A percentile compares a stretch with the other conserved stretches of the same genome.
Conservation (phyloP, 1,140 invertebrate species). For the Atta colombica region DNA sequence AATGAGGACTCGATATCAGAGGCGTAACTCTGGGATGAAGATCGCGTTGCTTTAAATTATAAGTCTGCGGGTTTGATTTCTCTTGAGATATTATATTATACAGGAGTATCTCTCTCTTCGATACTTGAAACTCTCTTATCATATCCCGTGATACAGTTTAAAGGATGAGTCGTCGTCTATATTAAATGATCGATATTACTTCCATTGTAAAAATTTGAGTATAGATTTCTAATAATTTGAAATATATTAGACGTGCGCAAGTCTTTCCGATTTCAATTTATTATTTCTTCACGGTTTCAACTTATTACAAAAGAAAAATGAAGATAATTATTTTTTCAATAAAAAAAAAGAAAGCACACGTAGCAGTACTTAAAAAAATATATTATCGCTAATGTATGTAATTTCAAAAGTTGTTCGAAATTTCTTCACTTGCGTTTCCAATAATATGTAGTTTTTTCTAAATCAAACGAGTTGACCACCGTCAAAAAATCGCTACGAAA, state of each 20-base stretch:
- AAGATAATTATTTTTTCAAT: not conserved
- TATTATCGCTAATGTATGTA: not conserved
- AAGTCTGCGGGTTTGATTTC: constrained; percentile 48
- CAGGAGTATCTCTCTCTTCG: not conserved
- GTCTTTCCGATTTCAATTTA: not conserved
- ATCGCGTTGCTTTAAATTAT: constrained; percentile 61
- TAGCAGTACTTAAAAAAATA: not conserved
- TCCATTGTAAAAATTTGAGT: not conserved
- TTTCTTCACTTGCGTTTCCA: not conserved
- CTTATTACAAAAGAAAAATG: not conserved
- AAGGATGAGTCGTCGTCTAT: not conserved
- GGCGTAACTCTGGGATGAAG: constrained; percentile 35
- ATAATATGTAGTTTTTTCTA: constrained; percentile 13
- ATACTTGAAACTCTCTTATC: not conserved
- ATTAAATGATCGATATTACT: not conserved
- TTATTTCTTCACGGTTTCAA: not conserved
- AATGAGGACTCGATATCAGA: constrained; percentile 58
- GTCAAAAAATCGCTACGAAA: constrained; percentile 41
- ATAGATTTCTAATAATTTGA: not conserved
- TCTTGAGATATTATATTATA: not conserved
- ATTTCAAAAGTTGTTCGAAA: not conserved
- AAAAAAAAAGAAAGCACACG: not conserved
- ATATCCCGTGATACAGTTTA: not conserved
- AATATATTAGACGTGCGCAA: not conserved
- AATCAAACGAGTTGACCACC: not conserved